These are phyloP conservation scores for Drosophila pseudotalamancana DNA, from an alignment of 2,888 invertebrate species.

Conservation along the genomic window DNA sequence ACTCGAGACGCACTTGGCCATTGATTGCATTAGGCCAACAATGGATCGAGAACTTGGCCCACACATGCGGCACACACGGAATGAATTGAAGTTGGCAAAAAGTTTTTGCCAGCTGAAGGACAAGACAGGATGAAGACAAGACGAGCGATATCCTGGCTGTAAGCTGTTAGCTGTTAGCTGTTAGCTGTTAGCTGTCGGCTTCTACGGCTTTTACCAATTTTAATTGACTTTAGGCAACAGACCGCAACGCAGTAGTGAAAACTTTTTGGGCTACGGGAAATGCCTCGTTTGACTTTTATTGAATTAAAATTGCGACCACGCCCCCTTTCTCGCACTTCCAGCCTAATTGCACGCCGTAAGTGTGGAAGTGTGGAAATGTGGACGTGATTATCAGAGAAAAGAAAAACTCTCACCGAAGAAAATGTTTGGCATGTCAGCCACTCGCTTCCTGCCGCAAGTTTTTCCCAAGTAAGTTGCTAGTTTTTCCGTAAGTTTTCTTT, in stretches of 20 bases:
- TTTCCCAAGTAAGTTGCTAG: no score
- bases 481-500: conserved; percentile 48
- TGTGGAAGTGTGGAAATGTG: no score
- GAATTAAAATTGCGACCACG: conserved; percentile 65
- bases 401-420: conserved; percentile 47
- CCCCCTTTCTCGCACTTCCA: neutral
- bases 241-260: conserved; percentile 55
- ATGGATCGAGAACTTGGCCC: conserved; percentile 24
- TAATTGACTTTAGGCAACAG: conserved; percentile 75
- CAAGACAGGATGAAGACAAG: conserved; percentile 44
- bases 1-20: conserved; percentile 50
- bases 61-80: conserved; percentile 28
- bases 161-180: no score
- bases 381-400: conserved; percentile 63
- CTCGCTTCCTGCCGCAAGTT: conserved; percentile 67
- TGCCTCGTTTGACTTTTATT: conserved; percentile 75
- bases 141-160: conserved; percentile 7
- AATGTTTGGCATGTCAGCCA: conserved; percentile 4
- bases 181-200: no score
- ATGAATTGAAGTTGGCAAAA: conserved; percentile 38
- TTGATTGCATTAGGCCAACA: conserved; percentile 71
- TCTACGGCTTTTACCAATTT: conserved; percentile 56
- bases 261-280: conserved; percentile 49
- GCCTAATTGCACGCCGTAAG: conserved; percentile 63
- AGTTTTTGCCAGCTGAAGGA: conserved; percentile 49